Evolutionary conservation across 2,113 vertebrate genomes (phyloP), one percentile per base, ranked within the genome.

Genomic region (Leptobrachium leishanense): DNA sequence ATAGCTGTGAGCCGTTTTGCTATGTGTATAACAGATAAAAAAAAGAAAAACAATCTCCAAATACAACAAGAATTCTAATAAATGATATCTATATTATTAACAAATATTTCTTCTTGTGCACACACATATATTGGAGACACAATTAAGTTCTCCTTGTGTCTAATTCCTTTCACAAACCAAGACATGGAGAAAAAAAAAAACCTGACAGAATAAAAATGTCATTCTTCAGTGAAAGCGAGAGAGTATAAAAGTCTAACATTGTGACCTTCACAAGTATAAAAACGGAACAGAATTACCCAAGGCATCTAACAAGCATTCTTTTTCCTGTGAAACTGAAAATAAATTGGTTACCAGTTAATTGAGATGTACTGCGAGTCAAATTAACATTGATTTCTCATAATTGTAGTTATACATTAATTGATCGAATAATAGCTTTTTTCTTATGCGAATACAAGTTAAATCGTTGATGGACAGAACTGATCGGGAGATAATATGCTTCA

Each of bases 211-310:
- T 76, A 68, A 46, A 31, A 64, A 64, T 64, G 62, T 64, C 62
- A 31, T 64, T 64, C 31, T 39, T 20, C 31, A 64, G 62, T 46
- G 44, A 46, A 46, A 46, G 8, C 3, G 44, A 39, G n/a, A 64
- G 62, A 64, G 62, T 31, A 64, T 4, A 39, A 8, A 70, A 69
- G 66, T 39, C 54, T 77, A 77, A 77, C 66, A 70, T 42, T 63
- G 43, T 59, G 67, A 77, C 76, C 76, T 77, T 77, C 76, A 77
- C 68, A 63, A 70, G 55, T 42, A 63, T 44, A 77, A 62, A 77
- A 65, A 62, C 6, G 20, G 43, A 50, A 42, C n/a, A 62, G 68
- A 70, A 77, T 70, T 41, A 70, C 76, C 76, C 76, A 77, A 70
- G 67, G 55, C 76, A 70, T 59, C 76, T 77, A 43, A 39, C 53